A percentile compares a stretch with the other conserved stretches of the same genome.
These are phyloP conservation scores for Phocoena sinus DNA, from an alignment of 2,113 vertebrate species.

Conservation along the genomic window DNA sequence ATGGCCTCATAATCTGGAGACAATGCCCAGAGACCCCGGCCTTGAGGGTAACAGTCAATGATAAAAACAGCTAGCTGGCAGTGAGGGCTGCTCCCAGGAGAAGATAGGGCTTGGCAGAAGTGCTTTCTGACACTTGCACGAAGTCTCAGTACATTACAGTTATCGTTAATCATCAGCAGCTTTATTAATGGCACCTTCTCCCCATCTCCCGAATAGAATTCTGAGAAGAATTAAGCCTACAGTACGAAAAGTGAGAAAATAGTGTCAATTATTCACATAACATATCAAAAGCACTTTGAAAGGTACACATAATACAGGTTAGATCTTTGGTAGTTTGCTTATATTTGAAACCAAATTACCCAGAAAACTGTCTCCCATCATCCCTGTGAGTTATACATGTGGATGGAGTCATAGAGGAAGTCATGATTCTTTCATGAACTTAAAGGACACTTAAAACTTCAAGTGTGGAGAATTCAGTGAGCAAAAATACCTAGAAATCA, in stretches of 20 bases:
- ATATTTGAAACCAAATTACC: neutral
- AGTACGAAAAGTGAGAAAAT: neutral
- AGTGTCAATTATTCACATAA: neutral
- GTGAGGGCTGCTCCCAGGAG: neutral
- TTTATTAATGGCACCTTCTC: neutral
- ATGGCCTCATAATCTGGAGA: neutral
- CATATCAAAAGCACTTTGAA: neutral
- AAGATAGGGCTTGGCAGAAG: neutral
- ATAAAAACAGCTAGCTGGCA: conserved; percentile 12
- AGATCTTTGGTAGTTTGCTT: neutral
- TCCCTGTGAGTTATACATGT: neutral
- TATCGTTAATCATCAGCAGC: neutral
- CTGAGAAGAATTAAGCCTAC: conserved; percentile 5
- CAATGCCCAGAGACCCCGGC: neutral
- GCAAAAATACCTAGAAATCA: neutral
- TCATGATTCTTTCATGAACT: neutral
- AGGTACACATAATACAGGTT: neutral
- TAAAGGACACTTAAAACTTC: neutral
- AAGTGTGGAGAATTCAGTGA: neutral
- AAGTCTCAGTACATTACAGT: neutral
- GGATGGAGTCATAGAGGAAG: neutral
- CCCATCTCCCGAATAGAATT: neutral
- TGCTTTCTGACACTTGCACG: conserved; percentile 27
- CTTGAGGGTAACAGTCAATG: neutral
- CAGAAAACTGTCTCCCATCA: neutral